phyloP scores from a whole-genome alignment of 1,140 invertebrate species.

The Drosophila nikananu region DNA sequence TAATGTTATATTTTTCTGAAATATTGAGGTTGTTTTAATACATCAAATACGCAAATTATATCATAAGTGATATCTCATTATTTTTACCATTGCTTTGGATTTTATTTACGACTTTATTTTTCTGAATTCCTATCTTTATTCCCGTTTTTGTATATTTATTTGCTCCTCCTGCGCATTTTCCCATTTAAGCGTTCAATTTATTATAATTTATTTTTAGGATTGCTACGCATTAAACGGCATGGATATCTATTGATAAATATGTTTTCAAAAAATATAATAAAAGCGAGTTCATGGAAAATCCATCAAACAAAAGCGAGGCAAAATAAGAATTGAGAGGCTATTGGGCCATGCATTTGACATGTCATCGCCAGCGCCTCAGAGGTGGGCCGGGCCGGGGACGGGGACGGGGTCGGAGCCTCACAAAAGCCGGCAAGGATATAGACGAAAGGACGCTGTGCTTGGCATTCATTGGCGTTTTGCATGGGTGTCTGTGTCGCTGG shows the following conservation, averaged over 20 bases:
- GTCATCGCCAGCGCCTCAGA: conserved; percentile 53
- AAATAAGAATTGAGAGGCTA: conserved; percentile 47
- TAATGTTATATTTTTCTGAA: not conserved
- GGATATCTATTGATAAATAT: conserved; percentile 2
- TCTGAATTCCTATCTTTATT: not conserved
- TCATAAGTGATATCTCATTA: not conserved
- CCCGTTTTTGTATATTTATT: not conserved
- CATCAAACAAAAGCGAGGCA: conserved; percentile 45
- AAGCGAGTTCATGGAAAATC: conserved; percentile 57
- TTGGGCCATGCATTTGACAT: conserved; percentile 74
- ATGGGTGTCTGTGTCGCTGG: conserved; percentile 20
- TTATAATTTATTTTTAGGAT: conserved; percentile 11
- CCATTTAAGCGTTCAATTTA: not conserved
- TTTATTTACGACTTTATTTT: not conserved
- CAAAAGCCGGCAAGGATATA: conserved; percentile 46
- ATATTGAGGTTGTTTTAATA: no score
- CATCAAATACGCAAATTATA: not conserved
- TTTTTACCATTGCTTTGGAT: not conserved
- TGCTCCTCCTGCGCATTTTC: not conserved
- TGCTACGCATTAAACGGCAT: not conserved
- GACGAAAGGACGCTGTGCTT: conserved; percentile 45
- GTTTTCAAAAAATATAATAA: conserved; percentile 29
- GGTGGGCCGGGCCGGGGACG: not conserved
- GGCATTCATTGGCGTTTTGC: conserved; percentile 64
- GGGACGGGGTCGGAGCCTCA: conserved; percentile 14